A percentile compares a stretch with the other conserved stretches of the same genome.
phyloP scores from a whole-genome alignment of 2,888 invertebrate species.

The Zaprionus bogoriensis region DNA sequence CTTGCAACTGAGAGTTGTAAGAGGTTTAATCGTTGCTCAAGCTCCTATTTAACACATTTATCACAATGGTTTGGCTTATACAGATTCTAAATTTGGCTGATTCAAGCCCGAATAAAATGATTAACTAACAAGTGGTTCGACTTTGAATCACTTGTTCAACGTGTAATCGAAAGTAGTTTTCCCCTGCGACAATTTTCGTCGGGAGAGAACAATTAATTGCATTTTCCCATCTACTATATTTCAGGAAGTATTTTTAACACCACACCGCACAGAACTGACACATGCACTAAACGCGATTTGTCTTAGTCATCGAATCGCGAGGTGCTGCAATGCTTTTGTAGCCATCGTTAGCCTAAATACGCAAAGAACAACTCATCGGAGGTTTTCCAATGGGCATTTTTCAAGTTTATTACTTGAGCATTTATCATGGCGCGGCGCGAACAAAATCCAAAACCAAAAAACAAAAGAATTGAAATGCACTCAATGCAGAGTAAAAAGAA shows the following conservation, averaged over 20 bases:
- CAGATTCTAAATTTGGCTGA: too few relatives aligned
- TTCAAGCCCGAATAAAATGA: too few relatives aligned
- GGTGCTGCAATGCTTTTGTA: slow-evolving; percentile 9
- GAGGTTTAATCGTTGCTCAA: too few relatives aligned
- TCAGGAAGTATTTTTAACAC: slow-evolving; percentile 60
- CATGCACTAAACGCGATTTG: too few relatives aligned
- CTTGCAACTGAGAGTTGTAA: too few relatives aligned
- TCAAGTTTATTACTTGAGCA: slow-evolving; percentile 68
- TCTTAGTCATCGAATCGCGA: slow-evolving; percentile 56
- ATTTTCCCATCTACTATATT: slow-evolving; percentile 49
- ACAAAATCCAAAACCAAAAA: slow-evolving; percentile 26
- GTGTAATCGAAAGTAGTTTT: too few relatives aligned
- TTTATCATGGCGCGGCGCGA: slow-evolving; percentile 59
- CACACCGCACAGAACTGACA: slow-evolving; percentile 42
- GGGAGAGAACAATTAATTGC: too few relatives aligned
- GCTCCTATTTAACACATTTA: too few relatives aligned
- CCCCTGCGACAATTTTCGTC: too few relatives aligned
- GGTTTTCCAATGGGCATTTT: slow-evolving; percentile 57
- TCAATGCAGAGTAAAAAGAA: slow-evolving; percentile 17
- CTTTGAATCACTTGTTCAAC: too few relatives aligned
- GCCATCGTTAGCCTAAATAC: slow-evolving; percentile 37
- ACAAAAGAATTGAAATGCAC: slow-evolving; percentile 53
- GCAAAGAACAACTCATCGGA: slow-evolving; percentile 25
- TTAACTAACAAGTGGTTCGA: too few relatives aligned
- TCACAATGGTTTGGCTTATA: too few relatives aligned